Percentiles rank a stretch among this genome's conserved stretches.
Evolutionary conservation across 2,888 invertebrate species (phyloP).

Genomic region (Penaeus monodon): DNA sequence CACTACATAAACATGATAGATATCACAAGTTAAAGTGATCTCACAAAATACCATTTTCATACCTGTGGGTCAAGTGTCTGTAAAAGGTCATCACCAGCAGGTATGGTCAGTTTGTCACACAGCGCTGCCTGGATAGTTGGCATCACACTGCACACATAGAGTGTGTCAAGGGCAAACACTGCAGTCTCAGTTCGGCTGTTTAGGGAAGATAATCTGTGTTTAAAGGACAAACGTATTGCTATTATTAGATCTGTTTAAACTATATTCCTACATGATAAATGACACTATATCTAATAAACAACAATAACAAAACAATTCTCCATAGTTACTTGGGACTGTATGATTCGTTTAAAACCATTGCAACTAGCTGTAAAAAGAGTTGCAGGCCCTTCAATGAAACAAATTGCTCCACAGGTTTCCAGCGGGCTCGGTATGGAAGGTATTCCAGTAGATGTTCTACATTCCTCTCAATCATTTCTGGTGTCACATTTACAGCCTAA

Average conservation of each 20-base stretch:
- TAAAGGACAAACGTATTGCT: not conserved
- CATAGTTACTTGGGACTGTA: constrained; percentile 54
- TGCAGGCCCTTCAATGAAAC: constrained; percentile 82
- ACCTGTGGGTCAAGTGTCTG: constrained; percentile 61
- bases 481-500: constrained; percentile 74
- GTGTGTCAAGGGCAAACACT: constrained; percentile 83
- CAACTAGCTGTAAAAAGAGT: constrained; percentile 84
- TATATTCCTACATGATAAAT: no score
- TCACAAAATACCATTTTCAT: not conserved
- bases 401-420: constrained; percentile 91
- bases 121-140: constrained; percentile 78
- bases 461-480: constrained; percentile 88
- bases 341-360: constrained; percentile 59
- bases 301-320: not conserved
- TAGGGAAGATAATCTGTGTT: not conserved
- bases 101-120: constrained; percentile 61
- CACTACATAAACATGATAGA: no score
- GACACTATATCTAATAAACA: not conserved
- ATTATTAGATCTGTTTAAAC: not conserved
- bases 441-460: constrained; percentile 84
- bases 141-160: constrained; percentile 90
- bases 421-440: constrained; percentile 82
- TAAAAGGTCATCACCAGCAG: constrained; percentile 58
- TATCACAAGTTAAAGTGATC: not conserved
- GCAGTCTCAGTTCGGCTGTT: constrained; percentile 80